A percentile compares a stretch with the other conserved stretches of the same genome.
These are phyloP conservation scores for Leiothrix lutea DNA, from an alignment of 2,113 vertebrate species.

Conservation along the genomic window DNA sequence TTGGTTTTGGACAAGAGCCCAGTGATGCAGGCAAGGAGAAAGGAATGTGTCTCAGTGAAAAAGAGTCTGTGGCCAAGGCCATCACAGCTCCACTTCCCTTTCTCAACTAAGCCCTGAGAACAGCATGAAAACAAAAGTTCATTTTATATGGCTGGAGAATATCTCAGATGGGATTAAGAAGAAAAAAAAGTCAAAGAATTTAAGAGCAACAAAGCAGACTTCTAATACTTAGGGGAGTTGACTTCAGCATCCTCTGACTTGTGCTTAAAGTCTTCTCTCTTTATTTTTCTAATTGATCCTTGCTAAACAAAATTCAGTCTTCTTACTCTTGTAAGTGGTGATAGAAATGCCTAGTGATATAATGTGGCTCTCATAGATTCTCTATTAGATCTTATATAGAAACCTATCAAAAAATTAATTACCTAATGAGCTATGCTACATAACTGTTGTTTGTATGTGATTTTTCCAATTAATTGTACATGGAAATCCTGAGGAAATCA, in stretches of 20 bases:
- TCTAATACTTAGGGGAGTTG: not conserved
- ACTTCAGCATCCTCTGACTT: not conserved
- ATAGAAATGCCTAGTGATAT: not conserved
- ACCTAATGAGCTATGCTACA: not conserved
- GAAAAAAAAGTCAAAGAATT: not conserved
- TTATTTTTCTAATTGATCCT: not conserved
- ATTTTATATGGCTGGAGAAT: not conserved
- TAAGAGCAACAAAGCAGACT: not conserved
- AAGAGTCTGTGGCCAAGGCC: not conserved
- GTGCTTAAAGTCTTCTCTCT: not conserved
- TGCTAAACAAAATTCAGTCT: not conserved
- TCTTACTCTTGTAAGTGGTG: not conserved
- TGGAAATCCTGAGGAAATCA: not conserved
- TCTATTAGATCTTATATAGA: not conserved
- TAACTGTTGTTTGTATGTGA: not conserved
- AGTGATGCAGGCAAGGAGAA: conserved; percentile 37
- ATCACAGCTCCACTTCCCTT: conserved; percentile 27
- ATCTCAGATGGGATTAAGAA: not conserved
- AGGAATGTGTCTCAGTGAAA: conserved; percentile 32
- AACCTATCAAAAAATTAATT: not conserved
- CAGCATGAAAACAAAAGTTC: conserved; percentile 12
- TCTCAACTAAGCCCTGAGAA: conserved; percentile 2
- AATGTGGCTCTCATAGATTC: not conserved
- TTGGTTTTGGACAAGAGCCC: conserved; percentile 40
- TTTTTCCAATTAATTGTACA: not conserved